Evolutionary conservation across 2,888 invertebrate genomes (phyloP), one percentile per base, ranked within the genome.

Genomic region (Eretmocerus hayati): DNA sequence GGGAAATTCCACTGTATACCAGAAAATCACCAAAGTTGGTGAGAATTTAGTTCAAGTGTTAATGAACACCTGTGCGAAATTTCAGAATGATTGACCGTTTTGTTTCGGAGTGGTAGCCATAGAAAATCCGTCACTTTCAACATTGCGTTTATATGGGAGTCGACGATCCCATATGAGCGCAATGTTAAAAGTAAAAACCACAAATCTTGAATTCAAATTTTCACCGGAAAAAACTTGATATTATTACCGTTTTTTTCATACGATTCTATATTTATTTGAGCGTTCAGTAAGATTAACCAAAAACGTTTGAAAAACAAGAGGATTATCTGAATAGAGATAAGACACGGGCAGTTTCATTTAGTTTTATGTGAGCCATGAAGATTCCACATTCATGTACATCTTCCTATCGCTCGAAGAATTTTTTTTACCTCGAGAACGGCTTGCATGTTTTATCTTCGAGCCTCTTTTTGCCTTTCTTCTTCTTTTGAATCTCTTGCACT

Each of bases 331-430:
- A n/a, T 38, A 42, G 22, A 23, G 13, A 43, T 41, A 51, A 13
- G 15, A 13, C 11, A 13, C 11, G 33, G 33, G 36, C 22, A 38
- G 37, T 48, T 32, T 35, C 52, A 15, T 32, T 21, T 6, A 18
- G 8, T 20, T 21, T 40, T 23, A 30, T 26, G 26, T 39, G 18
- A 21, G 11, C 23, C n/a, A 13, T 6, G 37, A 5, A 21, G 33
- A 51, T 48, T 44, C 42, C 33, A 35, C 35, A 40, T 31, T 32
- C 44, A 8, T 36, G 41, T 48, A 39, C 26, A 38, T 26, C 30
- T 48, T 23, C 16, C 37, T 26, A 15, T 46, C 33, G 35, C 4
- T n/a, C 38, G 19, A n/a, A n/a, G n/a, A 30, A 45, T 43, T 52
- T 48, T 45, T 48, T 33, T 16, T 33, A n/a, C n/a, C 15, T 33